These are phyloP conservation scores for Diadromus collaris DNA, from an alignment of 2,888 invertebrate species.

Conservation along the genomic window DNA sequence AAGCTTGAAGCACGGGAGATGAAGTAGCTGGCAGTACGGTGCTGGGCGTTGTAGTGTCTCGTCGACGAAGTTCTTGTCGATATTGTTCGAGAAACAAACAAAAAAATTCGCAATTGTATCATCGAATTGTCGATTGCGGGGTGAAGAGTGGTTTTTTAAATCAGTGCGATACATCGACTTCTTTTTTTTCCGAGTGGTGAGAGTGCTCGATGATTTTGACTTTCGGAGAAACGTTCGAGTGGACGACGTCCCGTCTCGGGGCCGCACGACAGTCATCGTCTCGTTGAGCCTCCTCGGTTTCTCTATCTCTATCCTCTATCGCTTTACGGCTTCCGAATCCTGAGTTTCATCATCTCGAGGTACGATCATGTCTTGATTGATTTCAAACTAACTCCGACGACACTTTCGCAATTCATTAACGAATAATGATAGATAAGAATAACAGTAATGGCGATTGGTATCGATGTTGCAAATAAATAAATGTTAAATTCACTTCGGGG, in stretches of 20 bases:
- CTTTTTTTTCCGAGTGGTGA: slow-evolving; percentile 5
- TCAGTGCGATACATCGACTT: slow-evolving; percentile 14
- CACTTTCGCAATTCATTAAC: background rate
- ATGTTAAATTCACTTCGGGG: background rate
- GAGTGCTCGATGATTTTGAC: slow-evolving; percentile 27
- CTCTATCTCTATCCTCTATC: slow-evolving; percentile 12
- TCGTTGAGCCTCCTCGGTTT: background rate
- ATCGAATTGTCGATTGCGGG: background rate
- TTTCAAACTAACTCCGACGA: background rate
- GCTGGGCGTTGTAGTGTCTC: slow-evolving; percentile 14
- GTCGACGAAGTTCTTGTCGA: background rate
- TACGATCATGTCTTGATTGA: slow-evolving; percentile 44
- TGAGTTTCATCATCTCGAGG: slow-evolving; percentile 47
- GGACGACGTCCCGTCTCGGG: slow-evolving; percentile 19
- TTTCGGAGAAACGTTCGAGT: slow-evolving; percentile 21
- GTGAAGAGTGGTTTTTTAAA: slow-evolving; percentile 23
- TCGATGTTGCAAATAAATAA: background rate
- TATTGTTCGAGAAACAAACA: background rate
- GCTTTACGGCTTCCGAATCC: slow-evolving; percentile 6
- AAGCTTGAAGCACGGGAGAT: slow-evolving; percentile 42
- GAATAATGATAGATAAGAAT: background rate
- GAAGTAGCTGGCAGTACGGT: slow-evolving; percentile 22
- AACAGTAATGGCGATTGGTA: background rate
- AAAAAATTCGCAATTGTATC: background rate
- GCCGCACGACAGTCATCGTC: background rate